Evolutionary conservation across 2,797 vertebrate species (phyloP).

Genomic region (Gorsachius magnificus): DNA sequence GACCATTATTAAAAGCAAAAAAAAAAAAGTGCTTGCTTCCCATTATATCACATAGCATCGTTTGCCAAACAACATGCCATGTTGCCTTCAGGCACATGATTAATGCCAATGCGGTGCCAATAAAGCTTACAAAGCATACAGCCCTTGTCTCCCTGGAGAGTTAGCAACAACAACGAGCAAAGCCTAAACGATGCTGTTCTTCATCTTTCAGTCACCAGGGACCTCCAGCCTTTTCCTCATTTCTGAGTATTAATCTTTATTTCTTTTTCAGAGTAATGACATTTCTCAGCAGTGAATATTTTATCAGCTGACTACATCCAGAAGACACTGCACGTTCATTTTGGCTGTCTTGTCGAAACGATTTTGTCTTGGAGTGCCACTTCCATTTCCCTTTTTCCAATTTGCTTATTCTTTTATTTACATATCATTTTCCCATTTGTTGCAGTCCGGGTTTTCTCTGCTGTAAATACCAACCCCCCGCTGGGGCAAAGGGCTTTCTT

Average conservation of each 20-base stretch:
- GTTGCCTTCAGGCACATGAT: constrained; percentile 44
- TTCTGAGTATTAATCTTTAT: constrained; percentile 53
- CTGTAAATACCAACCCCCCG: not conserved
- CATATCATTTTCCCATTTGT: not conserved
- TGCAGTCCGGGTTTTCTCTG: not conserved
- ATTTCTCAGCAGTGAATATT: constrained; percentile 33
- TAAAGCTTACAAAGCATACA: constrained; percentile 4
- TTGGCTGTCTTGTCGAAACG: not conserved
- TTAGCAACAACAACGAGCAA: not conserved
- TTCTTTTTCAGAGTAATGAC: constrained; percentile 35
- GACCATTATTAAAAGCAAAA: not conserved
- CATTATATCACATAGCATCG: not conserved
- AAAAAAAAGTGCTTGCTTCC: not conserved
- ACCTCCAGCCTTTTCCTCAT: constrained; percentile 30
- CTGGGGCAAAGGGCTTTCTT: not conserved
- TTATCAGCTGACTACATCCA: constrained; percentile 23
- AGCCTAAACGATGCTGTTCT: constrained; percentile 32
- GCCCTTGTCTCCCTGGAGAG: not conserved
- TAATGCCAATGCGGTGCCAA: constrained; percentile 51
- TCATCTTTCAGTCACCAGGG: constrained; percentile 40
- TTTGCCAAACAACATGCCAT: constrained; percentile 36
- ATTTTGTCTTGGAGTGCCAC: not conserved
- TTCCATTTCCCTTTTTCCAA: not conserved
- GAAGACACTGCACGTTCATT: not conserved
- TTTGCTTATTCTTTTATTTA: not conserved